Conservation (phyloP, 2,113 vertebrate species). For the Copsychus sechellarum region DNA sequence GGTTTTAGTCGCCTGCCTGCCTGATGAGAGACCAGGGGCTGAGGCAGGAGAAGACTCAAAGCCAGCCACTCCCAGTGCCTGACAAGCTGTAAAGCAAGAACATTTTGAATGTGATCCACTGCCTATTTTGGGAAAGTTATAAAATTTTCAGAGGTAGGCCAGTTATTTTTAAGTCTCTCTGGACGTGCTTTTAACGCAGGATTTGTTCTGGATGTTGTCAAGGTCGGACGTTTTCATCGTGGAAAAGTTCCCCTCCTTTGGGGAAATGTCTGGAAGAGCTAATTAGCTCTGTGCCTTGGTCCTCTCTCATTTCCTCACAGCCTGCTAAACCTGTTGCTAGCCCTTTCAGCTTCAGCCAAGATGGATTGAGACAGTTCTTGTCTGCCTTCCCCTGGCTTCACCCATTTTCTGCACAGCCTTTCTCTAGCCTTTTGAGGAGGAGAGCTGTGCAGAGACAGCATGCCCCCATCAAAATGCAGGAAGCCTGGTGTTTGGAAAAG, state of each 20-base stretch:
- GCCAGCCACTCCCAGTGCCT: not conserved
- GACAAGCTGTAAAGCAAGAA: conserved; percentile 3
- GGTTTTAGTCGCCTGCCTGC: not conserved
- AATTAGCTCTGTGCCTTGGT: conserved; percentile 29
- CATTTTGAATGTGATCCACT: conserved; percentile 35
- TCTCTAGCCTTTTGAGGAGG: not conserved
- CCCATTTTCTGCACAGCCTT: not conserved
- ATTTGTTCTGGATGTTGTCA: conserved; percentile 46
- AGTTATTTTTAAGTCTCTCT: conserved; percentile 63
- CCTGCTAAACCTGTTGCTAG: not conserved
- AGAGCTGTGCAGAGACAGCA: not conserved
- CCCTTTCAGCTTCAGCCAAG: conserved; percentile 11
- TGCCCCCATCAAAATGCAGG: not conserved
- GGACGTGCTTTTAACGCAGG: conserved; percentile 24
- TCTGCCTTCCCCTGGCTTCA: not conserved
- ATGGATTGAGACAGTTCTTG: not conserved
- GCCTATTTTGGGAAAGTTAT: conserved; percentile 49
- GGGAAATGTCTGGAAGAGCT: conserved; percentile 27
- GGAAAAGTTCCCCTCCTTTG: conserved; percentile 7
- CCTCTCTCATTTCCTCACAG: conserved; percentile 6
- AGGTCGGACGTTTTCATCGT: not conserved
- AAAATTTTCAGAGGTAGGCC: conserved; percentile 57
- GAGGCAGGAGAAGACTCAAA: not conserved
- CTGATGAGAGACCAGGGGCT: not conserved
- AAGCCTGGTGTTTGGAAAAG: not conserved